phyloP scores from a whole-genome alignment of 2,113 vertebrate species.

The Sinocyclocheilus maitianheensis region DNA sequence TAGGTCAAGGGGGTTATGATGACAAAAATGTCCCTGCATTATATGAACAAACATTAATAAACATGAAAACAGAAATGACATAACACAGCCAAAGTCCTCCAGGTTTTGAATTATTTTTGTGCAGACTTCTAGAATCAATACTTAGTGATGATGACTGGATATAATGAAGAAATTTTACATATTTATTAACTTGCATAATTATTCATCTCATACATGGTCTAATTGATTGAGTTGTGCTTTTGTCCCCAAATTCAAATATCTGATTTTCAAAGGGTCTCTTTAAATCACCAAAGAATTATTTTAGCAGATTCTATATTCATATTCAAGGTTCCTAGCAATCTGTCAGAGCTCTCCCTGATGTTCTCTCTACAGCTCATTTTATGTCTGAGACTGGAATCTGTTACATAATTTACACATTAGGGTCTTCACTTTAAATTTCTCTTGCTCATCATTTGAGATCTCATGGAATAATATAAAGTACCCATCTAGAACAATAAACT shows the following conservation, averaged over 20 bases:
- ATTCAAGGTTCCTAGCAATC: not conserved
- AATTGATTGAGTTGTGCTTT: not conserved
- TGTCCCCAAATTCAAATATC: not conserved
- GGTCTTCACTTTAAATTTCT: too few relatives aligned
- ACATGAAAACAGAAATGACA: not conserved
- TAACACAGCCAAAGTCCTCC: not conserved
- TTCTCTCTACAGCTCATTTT: conserved; percentile 10
- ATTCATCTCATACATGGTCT: not conserved
- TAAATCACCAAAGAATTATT: not conserved
- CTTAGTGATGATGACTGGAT: not conserved
- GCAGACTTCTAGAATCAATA: not conserved
- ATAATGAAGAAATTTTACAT: not conserved
- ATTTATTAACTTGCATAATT: too few relatives aligned
- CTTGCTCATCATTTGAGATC: not conserved
- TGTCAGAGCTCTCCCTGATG: not conserved
- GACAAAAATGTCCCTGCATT: too few relatives aligned
- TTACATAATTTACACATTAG: not conserved
- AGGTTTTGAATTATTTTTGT: not conserved
- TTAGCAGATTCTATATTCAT: not conserved
- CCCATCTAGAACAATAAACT: not conserved
- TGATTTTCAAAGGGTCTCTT: not conserved
- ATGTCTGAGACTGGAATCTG: not conserved
- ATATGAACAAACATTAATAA: too few relatives aligned
- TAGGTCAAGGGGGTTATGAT: too few relatives aligned
- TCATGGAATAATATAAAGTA: not conserved